Evolutionary conservation across 2,113 vertebrate genomes (phyloP).

Genomic region (Cepphus grylle): DNA sequence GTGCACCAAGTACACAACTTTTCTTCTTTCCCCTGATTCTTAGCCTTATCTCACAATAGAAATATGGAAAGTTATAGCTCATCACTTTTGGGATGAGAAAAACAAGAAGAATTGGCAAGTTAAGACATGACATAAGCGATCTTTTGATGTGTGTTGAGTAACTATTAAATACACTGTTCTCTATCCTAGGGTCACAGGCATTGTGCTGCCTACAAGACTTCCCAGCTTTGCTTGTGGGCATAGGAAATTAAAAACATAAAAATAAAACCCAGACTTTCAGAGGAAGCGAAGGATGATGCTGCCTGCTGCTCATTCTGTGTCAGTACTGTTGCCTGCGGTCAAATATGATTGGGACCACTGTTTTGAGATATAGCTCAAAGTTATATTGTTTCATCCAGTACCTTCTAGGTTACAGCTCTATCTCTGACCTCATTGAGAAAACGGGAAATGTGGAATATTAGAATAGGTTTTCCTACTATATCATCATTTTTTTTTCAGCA

Average conservation of each 20-base stretch:
- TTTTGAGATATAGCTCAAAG: neutral
- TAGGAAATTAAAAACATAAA: conserved; percentile 8
- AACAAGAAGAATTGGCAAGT: neutral
- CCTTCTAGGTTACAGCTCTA: neutral
- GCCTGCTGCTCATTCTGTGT: neutral
- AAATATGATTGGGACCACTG: neutral
- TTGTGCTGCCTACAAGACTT: neutral
- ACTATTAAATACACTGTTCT: neutral
- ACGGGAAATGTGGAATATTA: neutral
- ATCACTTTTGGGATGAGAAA: neutral
- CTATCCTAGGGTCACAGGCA: neutral
- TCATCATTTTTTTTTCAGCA: neutral
- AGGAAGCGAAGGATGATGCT: neutral
- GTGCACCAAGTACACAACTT: neutral
- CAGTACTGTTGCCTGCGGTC: neutral
- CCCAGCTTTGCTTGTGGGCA: neutral
- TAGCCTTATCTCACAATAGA: neutral
- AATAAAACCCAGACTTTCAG: neutral
- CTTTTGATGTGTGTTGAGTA: neutral
- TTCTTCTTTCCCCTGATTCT: neutral
- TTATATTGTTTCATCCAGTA: neutral
- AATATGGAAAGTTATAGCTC: neutral
- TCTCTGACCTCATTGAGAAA: neutral
- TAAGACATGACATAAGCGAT: neutral
- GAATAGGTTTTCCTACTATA: neutral